Evolutionary conservation across 2,113 vertebrate species (phyloP).

Genomic region (Ondatra zibethicus): DNA sequence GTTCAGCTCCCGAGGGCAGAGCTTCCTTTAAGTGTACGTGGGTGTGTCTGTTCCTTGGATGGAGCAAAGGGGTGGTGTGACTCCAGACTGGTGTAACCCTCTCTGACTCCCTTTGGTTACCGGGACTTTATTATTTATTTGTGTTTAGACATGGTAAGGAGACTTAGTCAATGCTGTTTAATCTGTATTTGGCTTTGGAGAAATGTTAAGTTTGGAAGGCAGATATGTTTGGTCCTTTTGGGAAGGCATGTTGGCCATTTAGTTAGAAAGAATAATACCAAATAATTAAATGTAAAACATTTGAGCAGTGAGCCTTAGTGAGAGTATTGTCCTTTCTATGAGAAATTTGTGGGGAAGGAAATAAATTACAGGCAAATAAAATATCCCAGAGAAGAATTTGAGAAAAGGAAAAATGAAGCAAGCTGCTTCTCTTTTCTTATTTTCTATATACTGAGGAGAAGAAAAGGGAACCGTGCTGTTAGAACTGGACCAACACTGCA

Average conservation of each 20-base stretch:
- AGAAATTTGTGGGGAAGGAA: not conserved
- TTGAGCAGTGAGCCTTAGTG: not conserved
- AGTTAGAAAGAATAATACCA: not conserved
- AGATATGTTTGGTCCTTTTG: not conserved
- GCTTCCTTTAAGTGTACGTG: not conserved
- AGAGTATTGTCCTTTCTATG: not conserved
- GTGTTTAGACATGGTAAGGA: not conserved
- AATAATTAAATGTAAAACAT: not conserved
- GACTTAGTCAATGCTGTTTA: not conserved
- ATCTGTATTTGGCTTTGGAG: not conserved
- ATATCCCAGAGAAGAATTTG: not conserved
- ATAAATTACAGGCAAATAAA: not conserved
- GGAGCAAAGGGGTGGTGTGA: not conserved
- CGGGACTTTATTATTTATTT: not conserved
- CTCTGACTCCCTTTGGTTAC: not conserved
- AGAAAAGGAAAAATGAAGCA: not conserved
- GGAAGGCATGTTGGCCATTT: not conserved
- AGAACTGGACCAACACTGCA: too few relatives aligned
- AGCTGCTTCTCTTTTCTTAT: not conserved
- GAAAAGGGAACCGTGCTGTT: too few relatives aligned
- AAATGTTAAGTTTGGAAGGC: not conserved
- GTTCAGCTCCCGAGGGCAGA: not conserved
- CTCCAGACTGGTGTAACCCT: not conserved
- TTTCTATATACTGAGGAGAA: too few relatives aligned
- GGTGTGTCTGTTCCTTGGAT: not conserved